phyloP scores from a whole-genome alignment of 2,113 vertebrate genomes.

The Leptosomus discolor region DNA sequence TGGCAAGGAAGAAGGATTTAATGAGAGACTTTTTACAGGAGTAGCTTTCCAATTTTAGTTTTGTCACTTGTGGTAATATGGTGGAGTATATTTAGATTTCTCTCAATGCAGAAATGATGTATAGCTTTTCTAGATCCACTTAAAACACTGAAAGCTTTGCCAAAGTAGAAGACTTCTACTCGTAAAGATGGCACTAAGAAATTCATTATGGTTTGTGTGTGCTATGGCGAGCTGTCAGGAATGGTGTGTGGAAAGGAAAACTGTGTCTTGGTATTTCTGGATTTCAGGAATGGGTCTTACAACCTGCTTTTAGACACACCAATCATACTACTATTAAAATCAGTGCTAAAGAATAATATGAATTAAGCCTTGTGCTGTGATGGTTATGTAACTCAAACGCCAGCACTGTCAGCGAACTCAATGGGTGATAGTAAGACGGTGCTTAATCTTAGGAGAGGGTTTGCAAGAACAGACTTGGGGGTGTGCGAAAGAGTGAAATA shows the following conservation, averaged over 20 bases:
- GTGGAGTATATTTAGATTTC: slow-evolving; percentile 52
- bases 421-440: not conserved
- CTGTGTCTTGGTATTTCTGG: not conserved
- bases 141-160: slow-evolving; percentile 22
- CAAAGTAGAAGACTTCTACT: not conserved
- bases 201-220: slow-evolving; percentile 18
- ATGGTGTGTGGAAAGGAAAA: not conserved
- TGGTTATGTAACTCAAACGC: slow-evolving; percentile 57
- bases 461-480: not conserved
- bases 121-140: slow-evolving; percentile 36
- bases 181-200: slow-evolving; percentile 1
- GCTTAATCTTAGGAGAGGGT: not conserved
- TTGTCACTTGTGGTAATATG: slow-evolving; percentile 47
- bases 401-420: slow-evolving; percentile 5
- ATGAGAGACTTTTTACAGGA: slow-evolving; percentile 62
- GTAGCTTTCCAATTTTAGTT: slow-evolving; percentile 54
- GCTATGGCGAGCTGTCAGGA: not conserved
- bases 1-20: slow-evolving; percentile 40
- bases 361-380: slow-evolving; percentile 38
- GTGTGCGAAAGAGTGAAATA: not conserved
- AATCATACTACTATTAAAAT: not conserved
- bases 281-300: not conserved
- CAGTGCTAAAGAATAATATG: not conserved
- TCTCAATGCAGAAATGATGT: slow-evolving; percentile 42
- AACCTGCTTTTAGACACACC: not conserved